Base-by-base conservation (phyloP, 2,888 invertebrate genomes). In the Helicoverpa assulta region DNA sequence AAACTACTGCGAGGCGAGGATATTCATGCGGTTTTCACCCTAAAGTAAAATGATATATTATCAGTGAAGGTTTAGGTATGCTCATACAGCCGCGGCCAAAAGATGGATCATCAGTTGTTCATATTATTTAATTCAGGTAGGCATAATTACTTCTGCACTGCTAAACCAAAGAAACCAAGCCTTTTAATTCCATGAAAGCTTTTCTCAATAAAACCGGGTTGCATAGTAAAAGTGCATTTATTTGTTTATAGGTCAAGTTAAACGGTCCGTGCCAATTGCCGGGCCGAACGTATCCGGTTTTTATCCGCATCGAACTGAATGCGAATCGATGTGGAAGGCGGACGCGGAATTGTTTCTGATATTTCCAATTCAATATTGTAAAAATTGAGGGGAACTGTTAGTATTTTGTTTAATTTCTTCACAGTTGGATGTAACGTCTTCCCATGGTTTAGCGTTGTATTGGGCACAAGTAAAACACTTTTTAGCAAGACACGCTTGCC, bases 181-280 rank as follows among this genome's bases (percentile, higher is more conserved):
- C 12, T 47, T n/a, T 47, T 47, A 5, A n/a, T 47, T 47, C 5
- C n/a, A 47, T 47, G 5, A n/a, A 47, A 47, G 7, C 16, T 43
- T 57, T 26, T 12, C 10, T 14, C 5, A 47, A 60, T 55, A 40
- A 60, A 53, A 33, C 4, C 2, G n/a, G 19, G 21, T 54, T 55
- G 61, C 12, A 18, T 60, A 60, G 33, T 70, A 58, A 61, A 59
- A 57, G 18, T 43, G 40, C 26, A 37, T 77, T 54, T 59, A 71
- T 64, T 57, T 65, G 19, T 74, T 54, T 62, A 37, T 59, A 65
- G 60, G 64, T 72, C 63, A 78, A 60, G 21, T 71, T 65, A 61
- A 74, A 57, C 60, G 77, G 60, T 60, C 18, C 61, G 61, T 26
- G 57, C 29, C 78, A 70, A 61, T 74, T 71, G 53, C 18, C 60